Conservation (phyloP, 2,888 invertebrate species). For the Lycaena phlaeas region DNA sequence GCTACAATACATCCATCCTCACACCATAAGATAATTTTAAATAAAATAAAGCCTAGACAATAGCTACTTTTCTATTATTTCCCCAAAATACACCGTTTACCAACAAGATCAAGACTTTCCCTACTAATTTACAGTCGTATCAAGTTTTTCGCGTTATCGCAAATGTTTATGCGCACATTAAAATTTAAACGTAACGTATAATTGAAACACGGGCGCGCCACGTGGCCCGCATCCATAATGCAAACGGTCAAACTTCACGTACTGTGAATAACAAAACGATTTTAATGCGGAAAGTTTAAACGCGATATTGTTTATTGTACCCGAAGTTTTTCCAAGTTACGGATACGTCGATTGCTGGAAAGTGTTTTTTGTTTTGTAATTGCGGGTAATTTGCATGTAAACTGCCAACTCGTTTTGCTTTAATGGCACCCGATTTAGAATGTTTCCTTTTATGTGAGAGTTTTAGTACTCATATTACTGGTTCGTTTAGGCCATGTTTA, state of each 20-base stretch:
- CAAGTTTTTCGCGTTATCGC: conserved; percentile 12
- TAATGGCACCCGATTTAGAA: background rate
- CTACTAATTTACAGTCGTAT: no score
- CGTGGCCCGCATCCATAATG: conserved; percentile 39
- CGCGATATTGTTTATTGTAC: conserved; percentile 28
- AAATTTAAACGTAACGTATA: conserved; percentile 30
- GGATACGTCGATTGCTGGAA: conserved; percentile 3
- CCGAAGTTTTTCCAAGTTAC: conserved; percentile 18
- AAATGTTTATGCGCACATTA: conserved; percentile 17
- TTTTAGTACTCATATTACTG: no score
- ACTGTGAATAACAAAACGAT: conserved; percentile 34
- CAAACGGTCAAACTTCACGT: conserved; percentile 33
- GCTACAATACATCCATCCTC: no score
- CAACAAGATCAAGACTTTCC: no score
- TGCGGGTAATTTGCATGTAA: conserved; percentile 4
- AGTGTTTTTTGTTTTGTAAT: conserved; percentile 5
- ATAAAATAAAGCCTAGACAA: no score
- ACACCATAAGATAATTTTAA: no score
- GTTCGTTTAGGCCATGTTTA: no score
- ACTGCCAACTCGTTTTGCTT: conserved; percentile 2
- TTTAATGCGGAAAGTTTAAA: conserved; percentile 38
- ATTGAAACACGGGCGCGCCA: conserved; percentile 42
- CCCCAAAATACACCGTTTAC: no score
- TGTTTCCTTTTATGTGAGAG: background rate
- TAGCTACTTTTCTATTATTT: no score